These are phyloP conservation scores for Phlogophora meticulosa DNA, from an alignment of 2,888 invertebrate genomes.

Conservation along the genomic window DNA sequence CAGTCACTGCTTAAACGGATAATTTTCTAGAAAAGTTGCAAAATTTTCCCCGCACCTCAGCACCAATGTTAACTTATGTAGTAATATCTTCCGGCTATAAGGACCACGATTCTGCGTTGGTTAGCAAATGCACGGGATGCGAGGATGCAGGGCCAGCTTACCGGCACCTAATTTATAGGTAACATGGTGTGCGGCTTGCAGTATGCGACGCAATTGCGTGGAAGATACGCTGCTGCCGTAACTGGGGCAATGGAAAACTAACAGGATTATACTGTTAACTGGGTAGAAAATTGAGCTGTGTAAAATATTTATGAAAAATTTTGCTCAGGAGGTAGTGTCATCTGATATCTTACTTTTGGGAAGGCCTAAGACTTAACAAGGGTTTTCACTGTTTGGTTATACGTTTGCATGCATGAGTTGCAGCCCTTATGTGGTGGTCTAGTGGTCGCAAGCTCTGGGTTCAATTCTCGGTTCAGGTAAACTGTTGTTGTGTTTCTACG, in stretches of 20 bases:
- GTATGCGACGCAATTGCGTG: conserved; percentile 41
- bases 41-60: conserved; percentile 7
- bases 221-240: conserved; percentile 25
- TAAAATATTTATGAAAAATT: not conserved
- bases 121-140: conserved; percentile 36
- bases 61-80: conserved; percentile 21
- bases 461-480: too few species aligned
- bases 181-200: conserved; percentile 11
- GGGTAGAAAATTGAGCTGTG: conserved; percentile 30
- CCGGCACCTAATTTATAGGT: conserved; percentile 41
- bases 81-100: conserved; percentile 31
- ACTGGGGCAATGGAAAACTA: conserved; percentile 45
- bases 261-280: conserved; percentile 23
- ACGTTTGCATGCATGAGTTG: too few species aligned
- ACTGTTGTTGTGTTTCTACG: too few species aligned
- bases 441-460: too few species aligned
- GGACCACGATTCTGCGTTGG: conserved; percentile 11
- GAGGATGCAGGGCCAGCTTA: conserved; percentile 28
- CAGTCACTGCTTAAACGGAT: not conserved
- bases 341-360: too few species aligned
- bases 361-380: too few species aligned
- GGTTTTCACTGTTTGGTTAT: too few species aligned
- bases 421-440: too few species aligned
- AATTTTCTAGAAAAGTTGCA: not conserved
- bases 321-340: too few species aligned